Conservation (phyloP, 2,113 vertebrate genomes). For the Nannospalax galili region DNA sequence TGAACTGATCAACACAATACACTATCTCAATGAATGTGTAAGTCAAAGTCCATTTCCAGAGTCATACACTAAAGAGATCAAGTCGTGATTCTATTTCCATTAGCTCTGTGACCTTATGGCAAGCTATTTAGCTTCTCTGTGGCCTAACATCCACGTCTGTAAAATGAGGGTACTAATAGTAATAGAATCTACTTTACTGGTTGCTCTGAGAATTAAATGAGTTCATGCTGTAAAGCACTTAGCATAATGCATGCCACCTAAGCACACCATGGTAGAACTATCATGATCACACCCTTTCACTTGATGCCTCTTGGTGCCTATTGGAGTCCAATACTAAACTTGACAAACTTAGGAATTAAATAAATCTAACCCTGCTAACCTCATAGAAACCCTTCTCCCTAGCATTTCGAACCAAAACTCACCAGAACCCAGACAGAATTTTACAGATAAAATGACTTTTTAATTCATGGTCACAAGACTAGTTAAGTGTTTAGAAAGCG, state of each 20-base stretch:
- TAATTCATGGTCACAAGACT: constrained; percentile 51
- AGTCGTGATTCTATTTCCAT: constrained; percentile 15
- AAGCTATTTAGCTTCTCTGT: constrained; percentile 50
- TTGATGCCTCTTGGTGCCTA: constrained; percentile 9
- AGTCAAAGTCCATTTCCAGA: constrained; percentile 2
- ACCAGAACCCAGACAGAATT: constrained; percentile 24
- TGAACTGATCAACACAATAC: constrained; percentile 3
- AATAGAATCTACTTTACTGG: constrained; percentile 30
- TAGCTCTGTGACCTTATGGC: constrained; percentile 9
- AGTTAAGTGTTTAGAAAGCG: constrained; percentile 1
- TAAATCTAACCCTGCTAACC: constrained; percentile 34
- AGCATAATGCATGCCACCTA: neutral
- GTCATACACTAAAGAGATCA: neutral
- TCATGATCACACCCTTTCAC: neutral
- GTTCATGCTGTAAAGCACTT: constrained; percentile 10
- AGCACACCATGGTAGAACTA: neutral
- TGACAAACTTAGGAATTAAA: neutral
- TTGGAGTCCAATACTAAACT: constrained; percentile 14
- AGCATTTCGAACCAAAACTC: constrained; percentile 27
- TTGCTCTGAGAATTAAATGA: constrained; percentile 18
- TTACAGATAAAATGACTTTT: constrained; percentile 32
- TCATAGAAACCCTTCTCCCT: constrained; percentile 17
- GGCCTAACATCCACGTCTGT: neutral
- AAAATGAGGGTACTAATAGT: constrained; percentile 39
- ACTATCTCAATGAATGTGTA: constrained; percentile 22